These are phyloP conservation scores for Bemisia tabaci DNA, from an alignment of 1,140 invertebrate species.

Conservation along the genomic window DNA sequence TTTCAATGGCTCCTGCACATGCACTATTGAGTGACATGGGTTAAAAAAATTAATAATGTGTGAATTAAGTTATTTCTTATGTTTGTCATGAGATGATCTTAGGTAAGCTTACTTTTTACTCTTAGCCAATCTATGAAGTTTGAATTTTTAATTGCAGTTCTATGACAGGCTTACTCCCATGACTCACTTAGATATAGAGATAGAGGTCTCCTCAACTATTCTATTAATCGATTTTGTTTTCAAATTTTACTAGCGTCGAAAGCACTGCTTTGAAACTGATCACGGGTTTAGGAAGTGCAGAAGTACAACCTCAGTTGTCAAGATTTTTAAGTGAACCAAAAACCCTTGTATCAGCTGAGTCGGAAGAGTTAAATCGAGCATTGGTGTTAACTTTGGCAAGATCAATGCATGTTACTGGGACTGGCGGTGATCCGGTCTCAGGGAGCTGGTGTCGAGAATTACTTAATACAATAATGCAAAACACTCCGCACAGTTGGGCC, in stretches of 20 bases:
- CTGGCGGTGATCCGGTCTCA: slow-evolving; percentile 44
- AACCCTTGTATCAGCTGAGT: slow-evolving; percentile 77
- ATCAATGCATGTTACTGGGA: slow-evolving; percentile 73
- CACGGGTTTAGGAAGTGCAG: slow-evolving; percentile 63
- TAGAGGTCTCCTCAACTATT: no score
- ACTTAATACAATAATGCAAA: slow-evolving; percentile 77
- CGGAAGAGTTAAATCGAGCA: slow-evolving; percentile 85
- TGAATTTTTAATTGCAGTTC: no score
- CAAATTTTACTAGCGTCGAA: slow-evolving; percentile 52
- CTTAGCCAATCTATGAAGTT: no score
- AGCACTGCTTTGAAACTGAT: slow-evolving; percentile 72
- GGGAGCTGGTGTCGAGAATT: slow-evolving; percentile 83
- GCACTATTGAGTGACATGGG: no score
- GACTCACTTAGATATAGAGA: no score
- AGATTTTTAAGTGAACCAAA: slow-evolving; percentile 77
- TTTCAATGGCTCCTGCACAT: no score
- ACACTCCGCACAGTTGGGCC: slow-evolving; percentile 89
- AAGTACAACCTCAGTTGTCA: slow-evolving; percentile 81
- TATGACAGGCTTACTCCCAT: no score
- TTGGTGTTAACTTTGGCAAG: slow-evolving; percentile 84
- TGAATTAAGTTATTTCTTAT: no score
- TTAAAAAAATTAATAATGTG: no score
- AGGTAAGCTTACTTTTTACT: no score
- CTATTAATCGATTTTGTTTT: no score
- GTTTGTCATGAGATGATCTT: no score